These are phyloP conservation scores for Boloria selene DNA, from an alignment of 2,888 invertebrate species.

Conservation along the genomic window DNA sequence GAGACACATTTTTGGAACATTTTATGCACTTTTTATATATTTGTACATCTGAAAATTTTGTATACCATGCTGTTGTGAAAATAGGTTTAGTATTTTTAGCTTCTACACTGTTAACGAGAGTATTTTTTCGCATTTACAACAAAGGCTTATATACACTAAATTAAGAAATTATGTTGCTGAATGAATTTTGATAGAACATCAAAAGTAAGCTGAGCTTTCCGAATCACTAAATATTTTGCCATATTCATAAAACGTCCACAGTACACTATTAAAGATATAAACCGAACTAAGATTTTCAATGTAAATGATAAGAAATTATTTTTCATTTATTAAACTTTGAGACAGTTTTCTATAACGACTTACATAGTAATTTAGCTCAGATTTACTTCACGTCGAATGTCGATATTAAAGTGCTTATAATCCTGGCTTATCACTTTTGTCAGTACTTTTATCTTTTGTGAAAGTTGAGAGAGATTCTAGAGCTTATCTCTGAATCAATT, in stretches of 20 bases:
- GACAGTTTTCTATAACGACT: neutral
- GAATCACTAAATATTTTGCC: too few relatives aligned
- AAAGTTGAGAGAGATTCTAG: neutral
- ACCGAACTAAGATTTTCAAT: conserved; percentile 2
- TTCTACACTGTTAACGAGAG: conserved; percentile 9
- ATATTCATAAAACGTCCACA: neutral
- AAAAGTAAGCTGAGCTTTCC: too few relatives aligned
- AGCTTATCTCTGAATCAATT: too few relatives aligned
- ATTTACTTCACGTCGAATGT: too few relatives aligned
- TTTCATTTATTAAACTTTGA: neutral
- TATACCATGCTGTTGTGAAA: conserved; percentile 66
- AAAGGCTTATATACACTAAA: conserved; percentile 10
- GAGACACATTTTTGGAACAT: conserved; percentile 77
- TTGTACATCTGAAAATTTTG: conserved; percentile 72
- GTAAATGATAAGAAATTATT: neutral
- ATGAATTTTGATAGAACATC: neutral
- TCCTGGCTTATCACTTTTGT: conserved; percentile 1
- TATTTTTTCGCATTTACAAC: conserved; percentile 21
- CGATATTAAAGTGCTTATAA: conserved; percentile 5
- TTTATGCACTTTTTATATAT: conserved; percentile 78
- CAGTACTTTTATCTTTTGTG: neutral
- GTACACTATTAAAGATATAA: neutral
- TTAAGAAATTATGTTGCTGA: conserved; percentile 8
- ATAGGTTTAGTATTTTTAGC: conserved; percentile 12
- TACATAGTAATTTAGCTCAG: too few relatives aligned